Conservation (phyloP, 1,140 invertebrate genomes). For the Luehdorfia chinensis region DNA sequence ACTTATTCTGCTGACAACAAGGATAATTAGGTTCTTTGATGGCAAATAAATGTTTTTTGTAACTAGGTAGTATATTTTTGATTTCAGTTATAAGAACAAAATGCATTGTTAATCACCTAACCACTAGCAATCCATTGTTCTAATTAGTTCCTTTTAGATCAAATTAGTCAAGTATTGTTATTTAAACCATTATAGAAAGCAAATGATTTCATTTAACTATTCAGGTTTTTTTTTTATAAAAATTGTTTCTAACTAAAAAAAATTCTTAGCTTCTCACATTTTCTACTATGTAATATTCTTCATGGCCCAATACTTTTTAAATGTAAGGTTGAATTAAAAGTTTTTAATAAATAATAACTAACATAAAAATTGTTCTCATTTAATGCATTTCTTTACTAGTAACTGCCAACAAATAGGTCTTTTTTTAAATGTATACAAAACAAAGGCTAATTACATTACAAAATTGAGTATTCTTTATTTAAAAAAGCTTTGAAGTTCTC, state of each 20-base stretch:
- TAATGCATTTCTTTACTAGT: background rate
- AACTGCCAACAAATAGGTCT: background rate
- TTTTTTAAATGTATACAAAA: too few relatives aligned
- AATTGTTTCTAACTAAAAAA: too few relatives aligned
- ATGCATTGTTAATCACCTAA: background rate
- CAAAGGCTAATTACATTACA: too few relatives aligned
- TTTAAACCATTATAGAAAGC: too few relatives aligned
- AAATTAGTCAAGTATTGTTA: too few relatives aligned
- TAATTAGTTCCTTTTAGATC: too few relatives aligned
- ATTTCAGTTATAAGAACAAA: slow-evolving; percentile 5
- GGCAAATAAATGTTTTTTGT: slow-evolving; percentile 1
- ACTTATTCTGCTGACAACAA: slow-evolving; percentile 16
- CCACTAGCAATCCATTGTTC: too few relatives aligned
- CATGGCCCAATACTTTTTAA: too few relatives aligned
- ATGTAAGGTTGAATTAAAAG: too few relatives aligned
- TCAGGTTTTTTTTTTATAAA: too few relatives aligned
- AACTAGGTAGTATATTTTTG: background rate
- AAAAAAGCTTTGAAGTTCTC: slow-evolving; percentile 63
- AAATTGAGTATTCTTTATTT: slow-evolving; percentile 30
- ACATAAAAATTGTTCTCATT: background rate
- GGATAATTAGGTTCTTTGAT: slow-evolving; percentile 1
- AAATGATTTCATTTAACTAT: too few relatives aligned
- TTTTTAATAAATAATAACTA: slow-evolving; percentile 1
- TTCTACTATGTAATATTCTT: background rate
- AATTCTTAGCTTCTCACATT: too few relatives aligned